phyloP scores from a whole-genome alignment of 35 echinoderm and acorn worm species.

The Patiria miniata region DNA sequence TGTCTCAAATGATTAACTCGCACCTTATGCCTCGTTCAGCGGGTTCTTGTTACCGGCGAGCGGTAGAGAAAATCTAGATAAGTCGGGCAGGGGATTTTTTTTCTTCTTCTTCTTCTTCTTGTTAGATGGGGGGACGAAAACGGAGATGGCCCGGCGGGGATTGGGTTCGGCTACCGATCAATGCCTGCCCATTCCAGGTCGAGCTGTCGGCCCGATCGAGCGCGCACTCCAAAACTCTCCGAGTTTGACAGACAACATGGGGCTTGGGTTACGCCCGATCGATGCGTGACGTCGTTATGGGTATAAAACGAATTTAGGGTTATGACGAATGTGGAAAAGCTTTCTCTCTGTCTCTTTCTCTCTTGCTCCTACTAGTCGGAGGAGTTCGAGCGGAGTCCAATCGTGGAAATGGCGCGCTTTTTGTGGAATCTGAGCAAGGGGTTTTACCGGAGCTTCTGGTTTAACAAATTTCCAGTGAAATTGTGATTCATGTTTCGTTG shows the following conservation, averaged over 20 bases:
- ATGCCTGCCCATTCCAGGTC: constrained; percentile 11
- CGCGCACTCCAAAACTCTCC: constrained; percentile 18
- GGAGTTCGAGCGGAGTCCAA: no score
- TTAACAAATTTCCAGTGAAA: no score
- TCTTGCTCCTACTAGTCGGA: no score
- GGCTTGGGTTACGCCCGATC: constrained; percentile 7
- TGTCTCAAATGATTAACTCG: constrained; percentile 23
- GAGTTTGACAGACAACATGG: constrained; percentile 33
- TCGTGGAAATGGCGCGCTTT: no score
- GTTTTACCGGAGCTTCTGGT: no score
- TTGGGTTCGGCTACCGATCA: constrained; percentile 23
- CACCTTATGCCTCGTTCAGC: constrained; percentile 12
- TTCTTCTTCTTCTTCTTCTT: no score
- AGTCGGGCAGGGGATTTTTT: constrained; percentile 4
- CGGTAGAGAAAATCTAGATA: background rate
- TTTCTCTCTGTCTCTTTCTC: background rate
- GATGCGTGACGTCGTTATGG: constrained; percentile 23
- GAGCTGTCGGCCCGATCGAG: constrained; percentile 19
- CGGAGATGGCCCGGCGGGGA: constrained; percentile 12
- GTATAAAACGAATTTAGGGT: constrained; percentile 31
- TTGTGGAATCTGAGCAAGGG: no score
- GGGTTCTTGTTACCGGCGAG: background rate
- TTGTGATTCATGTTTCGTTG: no score
- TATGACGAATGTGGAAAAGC: background rate
- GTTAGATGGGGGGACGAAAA: background rate